Conservation (phyloP, 2,113 vertebrate genomes). For the Chrysochloris asiatica region DNA sequence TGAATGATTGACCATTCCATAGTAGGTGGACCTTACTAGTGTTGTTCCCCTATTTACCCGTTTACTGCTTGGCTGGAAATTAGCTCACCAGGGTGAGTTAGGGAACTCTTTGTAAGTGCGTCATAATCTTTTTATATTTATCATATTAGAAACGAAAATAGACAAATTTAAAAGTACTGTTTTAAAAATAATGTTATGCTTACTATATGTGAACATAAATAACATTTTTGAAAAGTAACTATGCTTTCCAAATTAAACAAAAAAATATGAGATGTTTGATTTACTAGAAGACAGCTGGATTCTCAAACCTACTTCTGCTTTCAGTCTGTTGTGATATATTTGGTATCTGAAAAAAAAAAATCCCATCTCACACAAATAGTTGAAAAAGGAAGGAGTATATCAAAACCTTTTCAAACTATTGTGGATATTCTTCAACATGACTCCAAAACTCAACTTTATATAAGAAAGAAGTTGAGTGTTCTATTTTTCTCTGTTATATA, state of each 20-base stretch:
- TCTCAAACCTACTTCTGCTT: background rate
- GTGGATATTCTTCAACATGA: background rate
- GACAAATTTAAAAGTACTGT: background rate
- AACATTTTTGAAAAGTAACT: background rate
- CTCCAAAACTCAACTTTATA: background rate
- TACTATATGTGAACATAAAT: background rate
- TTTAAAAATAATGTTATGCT: background rate
- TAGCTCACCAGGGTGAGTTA: no score
- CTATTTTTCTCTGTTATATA: background rate
- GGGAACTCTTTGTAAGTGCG: no score
- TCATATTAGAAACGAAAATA: background rate
- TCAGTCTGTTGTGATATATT: background rate
- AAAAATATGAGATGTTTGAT: no score
- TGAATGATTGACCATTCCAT: no score
- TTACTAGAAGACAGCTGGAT: slow-evolving; percentile 5
- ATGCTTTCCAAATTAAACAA: background rate
- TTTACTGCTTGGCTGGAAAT: no score
- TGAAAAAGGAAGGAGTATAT: background rate
- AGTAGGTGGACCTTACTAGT: no score
- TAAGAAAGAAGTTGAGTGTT: background rate
- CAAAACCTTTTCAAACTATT: background rate
- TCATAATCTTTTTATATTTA: background rate
- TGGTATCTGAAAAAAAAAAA: background rate
- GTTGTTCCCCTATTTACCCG: no score
- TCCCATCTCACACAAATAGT: background rate